These are phyloP conservation scores for Drosophila novamexicana DNA, from an alignment of 1,140 invertebrate genomes.

Conservation along the genomic window DNA sequence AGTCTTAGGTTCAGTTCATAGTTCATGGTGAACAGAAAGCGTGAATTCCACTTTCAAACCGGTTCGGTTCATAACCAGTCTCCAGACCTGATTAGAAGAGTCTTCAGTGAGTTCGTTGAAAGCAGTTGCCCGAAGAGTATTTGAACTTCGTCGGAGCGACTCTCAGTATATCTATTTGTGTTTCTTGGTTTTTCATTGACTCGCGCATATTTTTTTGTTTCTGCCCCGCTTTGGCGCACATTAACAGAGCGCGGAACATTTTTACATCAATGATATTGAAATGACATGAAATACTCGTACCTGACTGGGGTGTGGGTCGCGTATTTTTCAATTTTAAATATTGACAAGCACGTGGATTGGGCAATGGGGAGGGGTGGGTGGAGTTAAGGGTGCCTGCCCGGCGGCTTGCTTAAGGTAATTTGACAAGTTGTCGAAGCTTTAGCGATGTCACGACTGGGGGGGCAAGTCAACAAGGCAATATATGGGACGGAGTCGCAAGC, in stretches of 20 bases:
- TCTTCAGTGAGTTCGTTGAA: too few species aligned
- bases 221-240: constrained; percentile 37
- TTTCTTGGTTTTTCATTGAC: constrained; percentile 66
- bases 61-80: too few species aligned
- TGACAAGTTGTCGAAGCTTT: constrained; percentile 79
- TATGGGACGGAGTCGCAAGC: constrained; percentile 1
- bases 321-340: constrained; percentile 82
- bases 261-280: constrained; percentile 79
- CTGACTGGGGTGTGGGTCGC: constrained; percentile 15
- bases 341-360: constrained; percentile 63
- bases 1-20: too few species aligned
- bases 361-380: not conserved
- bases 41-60: too few species aligned
- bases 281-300: constrained; percentile 69
- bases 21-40: too few species aligned
- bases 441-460: constrained; percentile 53
- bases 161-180: constrained; percentile 20
- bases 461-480: constrained; percentile 55
- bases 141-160: not conserved
- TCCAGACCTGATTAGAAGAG: too few species aligned
- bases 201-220: constrained; percentile 47
- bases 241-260: constrained; percentile 58
- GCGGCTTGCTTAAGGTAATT: constrained; percentile 72
- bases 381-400: constrained; percentile 8
- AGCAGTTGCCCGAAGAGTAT: constrained; percentile 13